Conservation (phyloP, 92 coral and sea anemone species). For the Epizoanthus illoricatus region DNA sequence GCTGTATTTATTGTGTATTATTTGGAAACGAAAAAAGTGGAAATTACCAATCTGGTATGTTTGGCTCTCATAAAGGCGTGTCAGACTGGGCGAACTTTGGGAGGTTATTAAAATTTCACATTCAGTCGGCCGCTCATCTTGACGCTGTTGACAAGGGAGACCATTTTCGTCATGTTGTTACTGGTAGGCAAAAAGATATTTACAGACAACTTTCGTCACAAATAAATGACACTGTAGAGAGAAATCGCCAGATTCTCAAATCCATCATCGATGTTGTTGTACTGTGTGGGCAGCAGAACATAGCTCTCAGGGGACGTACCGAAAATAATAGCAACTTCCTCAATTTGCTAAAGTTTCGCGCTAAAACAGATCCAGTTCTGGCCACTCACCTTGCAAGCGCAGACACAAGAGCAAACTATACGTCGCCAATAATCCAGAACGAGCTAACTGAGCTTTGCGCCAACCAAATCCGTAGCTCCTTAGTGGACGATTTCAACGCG, state of each 20-base stretch:
- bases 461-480: background rate
- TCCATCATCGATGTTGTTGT: conserved; percentile 38
- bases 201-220: conserved; percentile 35
- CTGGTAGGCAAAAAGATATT: no score
- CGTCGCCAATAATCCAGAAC: no score
- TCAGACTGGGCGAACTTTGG: conserved; percentile 36
- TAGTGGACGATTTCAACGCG: no score
- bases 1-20: conserved; percentile 35
- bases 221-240: conserved; percentile 29
- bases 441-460: no score
- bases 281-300: conserved; percentile 43
- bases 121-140: no score
- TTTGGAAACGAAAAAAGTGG: conserved; percentile 32
- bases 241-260: conserved; percentile 43
- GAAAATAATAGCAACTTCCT: no score
- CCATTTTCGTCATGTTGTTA: no score
- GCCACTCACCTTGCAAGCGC: no score
- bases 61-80: conserved; percentile 41
- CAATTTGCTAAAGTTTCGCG: conserved; percentile 10
- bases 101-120: no score
- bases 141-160: no score
- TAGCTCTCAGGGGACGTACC: conserved; percentile 4
- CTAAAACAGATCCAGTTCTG: conserved; percentile 14
- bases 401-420: no score
- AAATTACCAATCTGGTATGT: conserved; percentile 5